phyloP scores from a whole-genome alignment of 2,113 vertebrate species.

The Epinephelus fuscoguttatus region DNA sequence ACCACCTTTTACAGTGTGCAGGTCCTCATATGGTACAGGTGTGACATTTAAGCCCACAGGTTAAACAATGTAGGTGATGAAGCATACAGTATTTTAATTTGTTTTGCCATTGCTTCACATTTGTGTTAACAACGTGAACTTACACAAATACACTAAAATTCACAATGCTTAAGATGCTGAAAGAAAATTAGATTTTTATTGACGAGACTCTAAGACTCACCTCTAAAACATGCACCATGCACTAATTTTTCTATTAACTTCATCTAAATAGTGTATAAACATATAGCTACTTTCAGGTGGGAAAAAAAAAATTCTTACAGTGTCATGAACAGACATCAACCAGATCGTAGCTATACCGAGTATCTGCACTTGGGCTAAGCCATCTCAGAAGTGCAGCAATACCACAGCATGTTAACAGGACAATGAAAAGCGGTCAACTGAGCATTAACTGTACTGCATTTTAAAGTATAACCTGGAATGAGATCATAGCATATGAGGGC shows the following conservation, averaged over 20 bases:
- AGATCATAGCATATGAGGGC: conserved; percentile 56
- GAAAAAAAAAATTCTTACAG: neutral
- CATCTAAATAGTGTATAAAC: conserved; percentile 23
- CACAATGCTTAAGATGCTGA: conserved; percentile 34
- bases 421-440: conserved; percentile 47
- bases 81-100: neutral
- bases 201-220: conserved; percentile 38
- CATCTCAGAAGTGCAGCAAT: conserved; percentile 43
- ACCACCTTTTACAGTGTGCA: neutral
- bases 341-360: conserved; percentile 10
- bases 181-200: conserved; percentile 17
- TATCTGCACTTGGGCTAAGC: conserved; percentile 29
- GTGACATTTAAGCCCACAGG: conserved; percentile 16
- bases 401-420: conserved; percentile 50
- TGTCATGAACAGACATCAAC: conserved; percentile 1
- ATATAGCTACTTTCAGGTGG: conserved; percentile 22
- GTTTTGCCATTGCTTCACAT: neutral
- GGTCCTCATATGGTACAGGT: conserved; percentile 22
- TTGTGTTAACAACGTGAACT: conserved; percentile 38
- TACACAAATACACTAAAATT: conserved; percentile 47
- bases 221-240: conserved; percentile 72
- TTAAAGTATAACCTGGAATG: conserved; percentile 64
- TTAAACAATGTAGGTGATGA: conserved; percentile 17
- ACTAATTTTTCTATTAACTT: conserved; percentile 29
- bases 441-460: conserved; percentile 53